Evolutionary conservation across 2,797 vertebrate genomes (phyloP).

Genomic region (Trematomus bernacchii): DNA sequence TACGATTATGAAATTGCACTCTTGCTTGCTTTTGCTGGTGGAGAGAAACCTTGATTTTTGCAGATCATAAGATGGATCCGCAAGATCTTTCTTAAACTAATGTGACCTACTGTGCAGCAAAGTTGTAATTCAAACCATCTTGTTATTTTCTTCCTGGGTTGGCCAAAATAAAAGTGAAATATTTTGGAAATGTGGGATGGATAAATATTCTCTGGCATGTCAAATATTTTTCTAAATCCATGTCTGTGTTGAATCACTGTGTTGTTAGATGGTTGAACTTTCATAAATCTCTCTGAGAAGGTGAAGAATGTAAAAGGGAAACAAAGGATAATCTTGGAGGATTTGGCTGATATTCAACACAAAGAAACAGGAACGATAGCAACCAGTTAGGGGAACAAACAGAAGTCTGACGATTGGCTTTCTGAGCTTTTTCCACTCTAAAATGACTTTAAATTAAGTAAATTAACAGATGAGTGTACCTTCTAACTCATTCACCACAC

Average conservation of each 20-base stretch:
- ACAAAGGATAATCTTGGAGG: not conserved
- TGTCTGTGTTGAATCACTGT: not conserved
- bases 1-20: conserved; percentile 11
- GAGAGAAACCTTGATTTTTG: conserved; percentile 2
- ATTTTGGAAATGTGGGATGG: conserved; percentile 18
- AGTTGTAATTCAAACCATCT: not conserved
- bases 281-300: not conserved
- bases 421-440: not conserved
- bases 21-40: conserved; percentile 21
- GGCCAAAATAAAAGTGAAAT: conserved; percentile 11
- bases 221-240: not conserved
- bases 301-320: conserved; percentile 26
- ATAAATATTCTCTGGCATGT: conserved; percentile 11
- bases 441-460: not conserved
- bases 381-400: not conserved
- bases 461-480: not conserved
- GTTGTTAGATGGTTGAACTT: not conserved
- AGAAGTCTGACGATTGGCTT: not conserved
- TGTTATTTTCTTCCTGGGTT: not conserved
- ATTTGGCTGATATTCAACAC: conserved; percentile 29
- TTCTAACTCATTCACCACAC: not conserved
- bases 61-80: conserved; percentile 4
- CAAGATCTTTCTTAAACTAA: not conserved
- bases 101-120: not conserved
- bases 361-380: conserved; percentile 18